Percentiles rank a stretch among this genome's conserved stretches.
phyloP scores from a whole-genome alignment of 2,797 vertebrate species.

The Anabas testudineus region DNA sequence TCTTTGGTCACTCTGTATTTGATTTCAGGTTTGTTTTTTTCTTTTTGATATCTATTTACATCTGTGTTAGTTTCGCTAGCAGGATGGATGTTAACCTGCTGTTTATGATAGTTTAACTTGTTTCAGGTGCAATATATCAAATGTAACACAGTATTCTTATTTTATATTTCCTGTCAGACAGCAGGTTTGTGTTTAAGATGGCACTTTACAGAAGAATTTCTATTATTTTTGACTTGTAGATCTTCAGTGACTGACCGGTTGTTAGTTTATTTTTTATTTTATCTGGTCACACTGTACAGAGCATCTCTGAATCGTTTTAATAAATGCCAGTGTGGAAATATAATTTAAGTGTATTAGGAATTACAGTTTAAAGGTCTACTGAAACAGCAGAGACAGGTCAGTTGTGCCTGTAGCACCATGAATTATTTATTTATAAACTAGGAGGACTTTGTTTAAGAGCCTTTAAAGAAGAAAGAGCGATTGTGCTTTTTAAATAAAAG shows the following conservation, averaged over 20 bases:
- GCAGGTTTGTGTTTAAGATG: constrained; percentile 45
- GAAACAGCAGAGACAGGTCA: constrained; percentile 38
- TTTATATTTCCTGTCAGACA: constrained; percentile 37
- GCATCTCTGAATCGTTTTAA: constrained; percentile 22
- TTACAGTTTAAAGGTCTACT: constrained; percentile 5
- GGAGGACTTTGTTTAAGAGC: background rate
- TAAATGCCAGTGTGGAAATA: constrained; percentile 51
- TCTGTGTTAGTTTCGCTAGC: constrained; percentile 52
- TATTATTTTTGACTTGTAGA: constrained; percentile 36
- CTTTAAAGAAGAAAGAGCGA: background rate
- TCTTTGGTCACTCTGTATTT: constrained; percentile 27
- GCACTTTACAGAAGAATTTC: constrained; percentile 72
- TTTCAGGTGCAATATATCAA: constrained; percentile 58
- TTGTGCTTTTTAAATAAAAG: background rate
- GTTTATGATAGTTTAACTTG: constrained; percentile 34
- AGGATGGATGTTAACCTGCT: constrained; percentile 44
- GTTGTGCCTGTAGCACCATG: constrained; percentile 10
- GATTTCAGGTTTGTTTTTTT: constrained; percentile 11
- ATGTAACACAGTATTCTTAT: constrained; percentile 10
- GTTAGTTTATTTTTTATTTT: constrained; percentile 23
- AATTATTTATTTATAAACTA: background rate
- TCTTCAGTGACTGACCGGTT: constrained; percentile 27
- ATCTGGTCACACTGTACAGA: constrained; percentile 26
- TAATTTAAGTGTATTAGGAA: constrained; percentile 38
- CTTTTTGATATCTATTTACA: constrained; percentile 38